Conservation (phyloP, 2,888 invertebrate species). For the Agrilus mali region DNA sequence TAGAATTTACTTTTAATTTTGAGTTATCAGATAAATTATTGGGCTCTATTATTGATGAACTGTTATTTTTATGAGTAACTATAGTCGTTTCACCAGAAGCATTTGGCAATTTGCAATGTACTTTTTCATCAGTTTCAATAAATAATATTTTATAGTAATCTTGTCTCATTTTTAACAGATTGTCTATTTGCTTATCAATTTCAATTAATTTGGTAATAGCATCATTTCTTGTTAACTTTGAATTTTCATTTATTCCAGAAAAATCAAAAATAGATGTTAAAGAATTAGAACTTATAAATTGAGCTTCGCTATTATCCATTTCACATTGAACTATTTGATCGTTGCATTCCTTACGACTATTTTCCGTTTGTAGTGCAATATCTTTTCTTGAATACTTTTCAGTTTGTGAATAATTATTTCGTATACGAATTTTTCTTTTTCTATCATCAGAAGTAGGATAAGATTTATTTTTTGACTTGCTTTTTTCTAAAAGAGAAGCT, state of each 20-base stretch:
- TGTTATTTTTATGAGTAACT: background rate
- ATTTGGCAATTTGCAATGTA: background rate
- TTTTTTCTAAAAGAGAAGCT: too few species aligned
- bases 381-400: background rate
- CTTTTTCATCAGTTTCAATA: slow-evolving; percentile 1
- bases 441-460: too few species aligned
- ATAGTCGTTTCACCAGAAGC: background rate
- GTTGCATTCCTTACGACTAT: background rate
- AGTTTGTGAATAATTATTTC: too few species aligned
- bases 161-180: slow-evolving; percentile 18
- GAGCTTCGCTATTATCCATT: slow-evolving; percentile 6
- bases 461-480: too few species aligned
- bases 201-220: slow-evolving; percentile 13
- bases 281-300: background rate
- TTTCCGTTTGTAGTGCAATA: slow-evolving; percentile 3
- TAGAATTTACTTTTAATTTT: too few species aligned
- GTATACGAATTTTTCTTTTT: too few species aligned
- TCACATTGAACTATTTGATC: slow-evolving; percentile 4
- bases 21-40: background rate
- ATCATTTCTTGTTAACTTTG: too few species aligned
- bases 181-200: slow-evolving; percentile 21
- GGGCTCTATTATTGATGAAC: background rate
- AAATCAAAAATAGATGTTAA: slow-evolving; percentile 3
- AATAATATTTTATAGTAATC: slow-evolving; percentile 12
- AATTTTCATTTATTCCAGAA: too few species aligned